Base-by-base conservation (phyloP, 2,113 vertebrate species). In the Columba livia region DNA sequence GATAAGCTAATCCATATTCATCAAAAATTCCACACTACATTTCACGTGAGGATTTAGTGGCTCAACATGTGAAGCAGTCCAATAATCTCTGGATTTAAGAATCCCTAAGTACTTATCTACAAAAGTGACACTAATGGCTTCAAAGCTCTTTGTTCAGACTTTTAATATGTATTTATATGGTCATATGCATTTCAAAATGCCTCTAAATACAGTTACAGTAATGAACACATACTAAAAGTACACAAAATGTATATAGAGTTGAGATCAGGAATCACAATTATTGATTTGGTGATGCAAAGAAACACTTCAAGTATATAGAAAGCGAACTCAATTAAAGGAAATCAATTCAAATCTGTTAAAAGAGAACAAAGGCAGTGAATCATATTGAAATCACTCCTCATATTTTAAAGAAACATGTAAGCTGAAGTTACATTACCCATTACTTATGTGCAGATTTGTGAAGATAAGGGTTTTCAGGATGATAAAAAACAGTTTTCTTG, bases 1-100 rank as follows among this genome's bases (percentile, higher is more conserved):
- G 60, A 95, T 50, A 94, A 94, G 2, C 57, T 66, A 87, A 94
- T 81, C 51, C 56, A 66, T 62, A 64, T 77, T 42, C 73, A 93
- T 42, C 24, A 73, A 84, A 82, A 87, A 71, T 25, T 85, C 64
- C 53, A 53, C 48, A 60, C 20, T 36, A 24, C 14, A 15, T 85
- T 91, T 89, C 67, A 67, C 38, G 64, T 14, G 15, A 85, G 79
- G 66, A 79, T 88, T 71, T 94, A 96, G 64, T 48, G 32, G 66
- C 50, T 94, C 61, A 89, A 71, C 38, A 80, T 29, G 58, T 14
- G 48, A 93, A n/a, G 42, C 26, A 54, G 72, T n/a, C 74, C 84
- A 88, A 77, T 90, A 92, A 94, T 85, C 74, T 56, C 34, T 26
- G 21, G 71, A 79, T 85, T 90, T 79, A 93, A 90, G 71, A 94